phyloP scores from a whole-genome alignment of 2,888 invertebrate genomes.

The Listrodromus nycthemerus region DNA sequence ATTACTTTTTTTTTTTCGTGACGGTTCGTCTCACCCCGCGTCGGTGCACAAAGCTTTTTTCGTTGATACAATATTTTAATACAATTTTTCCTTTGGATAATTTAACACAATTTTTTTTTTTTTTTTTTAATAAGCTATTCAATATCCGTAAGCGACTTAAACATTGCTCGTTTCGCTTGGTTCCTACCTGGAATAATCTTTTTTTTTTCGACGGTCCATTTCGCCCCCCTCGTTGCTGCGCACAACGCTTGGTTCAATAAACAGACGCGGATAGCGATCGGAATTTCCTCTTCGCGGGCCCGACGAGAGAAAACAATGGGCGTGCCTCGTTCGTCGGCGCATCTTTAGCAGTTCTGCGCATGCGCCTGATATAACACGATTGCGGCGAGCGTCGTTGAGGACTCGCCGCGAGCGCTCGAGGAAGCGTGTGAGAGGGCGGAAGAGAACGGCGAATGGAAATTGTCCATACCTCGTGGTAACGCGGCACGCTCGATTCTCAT shows the following conservation, averaged over 20 bases:
- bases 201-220: background rate
- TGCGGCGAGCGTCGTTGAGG: constrained; percentile 6
- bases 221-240: constrained; percentile 2
- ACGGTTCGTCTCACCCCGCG: no score
- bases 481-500: constrained; percentile 30
- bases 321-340: constrained; percentile 25
- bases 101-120: no score
- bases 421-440: constrained; percentile 48
- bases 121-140: background rate
- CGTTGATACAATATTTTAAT: no score
- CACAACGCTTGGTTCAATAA: constrained; percentile 40
- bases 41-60: no score
- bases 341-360: constrained; percentile 24
- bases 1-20: background rate
- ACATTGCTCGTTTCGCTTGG: constrained; percentile 62
- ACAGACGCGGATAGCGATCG: constrained; percentile 53
- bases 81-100: no score
- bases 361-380: constrained; percentile 35
- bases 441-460: constrained; percentile 54
- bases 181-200: background rate
- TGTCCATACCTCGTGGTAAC: constrained; percentile 21
- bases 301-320: constrained; percentile 56
- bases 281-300: constrained; percentile 40
- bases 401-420: constrained; percentile 32
- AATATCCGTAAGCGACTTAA: background rate